Conservation (phyloP, 2,888 invertebrate species). For the Trichacis sp. region DNA sequence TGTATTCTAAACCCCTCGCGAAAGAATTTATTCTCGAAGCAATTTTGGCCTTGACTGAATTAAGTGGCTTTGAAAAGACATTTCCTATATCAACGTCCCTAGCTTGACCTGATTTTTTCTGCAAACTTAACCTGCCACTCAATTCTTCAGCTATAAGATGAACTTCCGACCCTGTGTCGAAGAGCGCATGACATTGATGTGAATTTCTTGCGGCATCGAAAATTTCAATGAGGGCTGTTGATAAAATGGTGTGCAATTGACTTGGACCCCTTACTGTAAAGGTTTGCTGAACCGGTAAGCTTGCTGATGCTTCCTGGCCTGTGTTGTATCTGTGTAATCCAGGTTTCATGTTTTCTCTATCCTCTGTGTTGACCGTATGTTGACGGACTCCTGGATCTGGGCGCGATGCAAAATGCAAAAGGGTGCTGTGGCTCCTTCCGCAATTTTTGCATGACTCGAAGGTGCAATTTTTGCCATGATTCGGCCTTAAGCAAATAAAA, state of each 20-base stretch:
- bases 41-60: too few species aligned
- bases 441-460: conserved; percentile 10
- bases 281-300: too few species aligned
- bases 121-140: conserved; percentile 1
- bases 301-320: too few species aligned
- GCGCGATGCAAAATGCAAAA: conserved; percentile 11
- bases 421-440: conserved; percentile 14
- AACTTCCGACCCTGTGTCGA: conserved; percentile 32
- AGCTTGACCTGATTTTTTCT: too few species aligned
- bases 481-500: conserved; percentile 4
- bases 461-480: conserved; percentile 11
- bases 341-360: neutral
- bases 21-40: neutral
- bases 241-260: too few species aligned
- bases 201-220: neutral
- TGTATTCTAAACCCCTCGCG: neutral
- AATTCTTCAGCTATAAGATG: conserved; percentile 30
- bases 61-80: too few species aligned
- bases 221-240: conserved; percentile 7
- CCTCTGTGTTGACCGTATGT: neutral
- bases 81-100: too few species aligned
- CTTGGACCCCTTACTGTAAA: too few species aligned
- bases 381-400: neutral
- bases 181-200: conserved; percentile 16
- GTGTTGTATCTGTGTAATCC: too few species aligned